phyloP scores from a whole-genome alignment of 1,140 invertebrate species.

The Pseudomyrmex flavicornis region DNA sequence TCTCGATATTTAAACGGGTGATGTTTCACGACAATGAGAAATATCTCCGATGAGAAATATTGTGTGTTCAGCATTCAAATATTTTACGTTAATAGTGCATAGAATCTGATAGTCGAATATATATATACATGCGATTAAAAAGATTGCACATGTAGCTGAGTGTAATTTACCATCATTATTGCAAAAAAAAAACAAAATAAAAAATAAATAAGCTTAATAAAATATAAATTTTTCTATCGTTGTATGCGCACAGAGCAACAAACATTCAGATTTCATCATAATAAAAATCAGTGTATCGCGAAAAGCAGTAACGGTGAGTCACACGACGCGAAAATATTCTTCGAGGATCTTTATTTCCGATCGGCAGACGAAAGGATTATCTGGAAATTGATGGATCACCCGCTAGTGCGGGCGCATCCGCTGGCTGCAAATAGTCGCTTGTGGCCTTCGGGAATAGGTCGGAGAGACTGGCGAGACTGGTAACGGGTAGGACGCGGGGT shows the following conservation, averaged over 20 bases:
- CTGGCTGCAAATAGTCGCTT: constrained; percentile 71
- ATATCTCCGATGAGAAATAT: not conserved
- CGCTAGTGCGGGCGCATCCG: constrained; percentile 65
- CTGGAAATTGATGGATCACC: constrained; percentile 74
- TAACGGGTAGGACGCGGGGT: constrained; percentile 55
- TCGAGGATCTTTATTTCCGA: constrained; percentile 64
- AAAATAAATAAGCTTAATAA: constrained; percentile 19
- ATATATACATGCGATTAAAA: not conserved
- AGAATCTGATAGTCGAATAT: not conserved
- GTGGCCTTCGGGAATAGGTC: constrained; percentile 19
- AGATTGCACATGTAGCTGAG: not conserved
- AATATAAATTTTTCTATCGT: constrained; percentile 27
- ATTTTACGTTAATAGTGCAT: not conserved
- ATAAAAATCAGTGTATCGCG: constrained; percentile 29
- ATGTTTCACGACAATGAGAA: constrained; percentile 2
- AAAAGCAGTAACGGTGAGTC: not conserved
- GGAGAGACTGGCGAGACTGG: constrained; percentile 29
- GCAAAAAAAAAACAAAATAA: not conserved
- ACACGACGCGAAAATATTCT: constrained; percentile 18
- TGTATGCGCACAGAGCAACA: not conserved
- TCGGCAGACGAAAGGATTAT: constrained; percentile 66
- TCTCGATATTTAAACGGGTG: not conserved
- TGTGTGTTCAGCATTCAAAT: constrained; percentile 14
- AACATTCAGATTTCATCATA: constrained; percentile 29
- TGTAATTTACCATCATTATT: not conserved